A percentile compares a stretch with the other conserved stretches of the same genome.
phyloP scores from a whole-genome alignment of 2,797 vertebrate genomes.

The Mycteria americana region DNA sequence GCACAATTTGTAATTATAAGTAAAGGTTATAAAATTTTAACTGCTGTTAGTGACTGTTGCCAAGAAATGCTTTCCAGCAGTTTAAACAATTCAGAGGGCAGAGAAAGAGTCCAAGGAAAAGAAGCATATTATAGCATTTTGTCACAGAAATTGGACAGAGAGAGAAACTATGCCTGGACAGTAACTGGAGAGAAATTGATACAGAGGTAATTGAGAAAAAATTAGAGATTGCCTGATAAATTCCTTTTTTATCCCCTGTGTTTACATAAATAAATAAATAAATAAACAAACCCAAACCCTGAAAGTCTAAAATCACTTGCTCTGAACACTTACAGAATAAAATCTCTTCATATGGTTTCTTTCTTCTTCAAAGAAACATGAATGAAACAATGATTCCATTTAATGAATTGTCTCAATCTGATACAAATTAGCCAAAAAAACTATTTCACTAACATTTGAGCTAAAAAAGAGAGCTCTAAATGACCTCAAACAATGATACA shows the following conservation, averaged over 20 bases:
- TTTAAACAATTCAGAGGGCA: neutral
- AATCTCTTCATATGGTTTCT: neutral
- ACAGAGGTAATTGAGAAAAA: neutral
- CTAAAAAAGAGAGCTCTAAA: neutral
- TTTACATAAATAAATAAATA: neutral
- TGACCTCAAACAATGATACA: neutral
- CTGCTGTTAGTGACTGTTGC: neutral
- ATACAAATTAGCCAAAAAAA: neutral
- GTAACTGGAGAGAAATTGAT: neutral
- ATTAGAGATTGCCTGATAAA: neutral
- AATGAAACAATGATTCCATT: neutral
- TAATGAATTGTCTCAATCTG: neutral
- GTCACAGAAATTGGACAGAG: neutral
- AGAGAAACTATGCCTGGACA: neutral
- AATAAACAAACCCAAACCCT: neutral
- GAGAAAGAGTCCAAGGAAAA: neutral
- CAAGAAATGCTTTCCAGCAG: neutral
- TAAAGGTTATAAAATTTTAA: slow-evolving; percentile 39
- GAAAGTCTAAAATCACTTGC: neutral
- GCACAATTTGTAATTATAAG: slow-evolving; percentile 2
- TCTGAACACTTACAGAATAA: neutral
- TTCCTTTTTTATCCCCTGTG: neutral
- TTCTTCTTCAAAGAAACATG: neutral
- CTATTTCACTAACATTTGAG: neutral
- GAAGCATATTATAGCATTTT: neutral